Conservation (phyloP, 2,113 vertebrate species). For the Andinoacara biseriatus region DNA sequence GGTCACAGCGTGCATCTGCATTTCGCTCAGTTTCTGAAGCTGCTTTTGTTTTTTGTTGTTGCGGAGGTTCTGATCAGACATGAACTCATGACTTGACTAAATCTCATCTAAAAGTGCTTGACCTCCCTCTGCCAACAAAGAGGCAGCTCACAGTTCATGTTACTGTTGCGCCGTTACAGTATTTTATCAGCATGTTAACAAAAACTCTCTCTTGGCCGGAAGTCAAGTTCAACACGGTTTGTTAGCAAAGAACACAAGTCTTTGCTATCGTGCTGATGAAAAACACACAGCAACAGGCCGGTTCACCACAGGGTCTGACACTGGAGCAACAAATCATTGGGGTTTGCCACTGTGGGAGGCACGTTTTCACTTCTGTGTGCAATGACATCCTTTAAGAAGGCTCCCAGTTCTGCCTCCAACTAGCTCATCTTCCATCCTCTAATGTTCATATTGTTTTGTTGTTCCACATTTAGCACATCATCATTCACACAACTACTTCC, state of each 20-base stretch:
- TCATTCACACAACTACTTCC: background rate
- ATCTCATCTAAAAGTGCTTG: background rate
- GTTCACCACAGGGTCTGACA: slow-evolving; percentile 6
- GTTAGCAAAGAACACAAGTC: slow-evolving; percentile 45
- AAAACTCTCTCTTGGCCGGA: slow-evolving; percentile 46
- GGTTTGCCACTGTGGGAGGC: background rate
- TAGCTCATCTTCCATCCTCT: background rate
- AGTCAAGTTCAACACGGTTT: slow-evolving; percentile 39
- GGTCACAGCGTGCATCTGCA: background rate
- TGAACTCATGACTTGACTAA: slow-evolving; percentile 7
- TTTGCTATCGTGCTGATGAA: slow-evolving; percentile 29
- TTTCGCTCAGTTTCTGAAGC: background rate
- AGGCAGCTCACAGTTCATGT: slow-evolving; percentile 29
- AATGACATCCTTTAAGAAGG: background rate
- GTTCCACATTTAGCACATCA: background rate
- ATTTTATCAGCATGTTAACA: slow-evolving; percentile 36
- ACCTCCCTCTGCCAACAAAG: slow-evolving; percentile 20
- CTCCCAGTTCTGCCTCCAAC: background rate
- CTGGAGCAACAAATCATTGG: slow-evolving; percentile 5
- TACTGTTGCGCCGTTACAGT: background rate
- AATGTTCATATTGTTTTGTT: background rate
- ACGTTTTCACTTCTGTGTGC: background rate
- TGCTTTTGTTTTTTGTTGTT: background rate
- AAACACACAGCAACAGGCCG: background rate
- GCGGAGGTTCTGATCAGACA: background rate